Evolutionary conservation across 2,888 invertebrate species (phyloP).

Genomic region (Uloborus plumipes): DNA sequence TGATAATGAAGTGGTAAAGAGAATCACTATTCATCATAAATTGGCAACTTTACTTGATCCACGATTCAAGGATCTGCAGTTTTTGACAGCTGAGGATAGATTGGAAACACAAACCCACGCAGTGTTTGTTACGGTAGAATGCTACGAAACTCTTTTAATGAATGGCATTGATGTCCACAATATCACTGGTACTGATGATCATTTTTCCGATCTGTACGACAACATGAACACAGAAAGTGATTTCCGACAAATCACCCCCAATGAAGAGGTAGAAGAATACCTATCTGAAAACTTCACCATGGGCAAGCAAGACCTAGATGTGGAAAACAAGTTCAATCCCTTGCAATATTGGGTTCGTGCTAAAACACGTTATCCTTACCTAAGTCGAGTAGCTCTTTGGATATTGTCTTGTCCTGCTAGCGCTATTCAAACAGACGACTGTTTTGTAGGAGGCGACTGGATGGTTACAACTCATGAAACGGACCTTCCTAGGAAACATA

Average conservation of each 20-base stretch:
- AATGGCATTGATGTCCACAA: constrained; percentile 47
- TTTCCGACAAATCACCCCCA: background rate
- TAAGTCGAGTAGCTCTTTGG: constrained; percentile 55
- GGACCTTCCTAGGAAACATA: constrained; percentile 40
- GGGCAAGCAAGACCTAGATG: constrained; percentile 50
- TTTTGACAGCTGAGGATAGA: constrained; percentile 43
- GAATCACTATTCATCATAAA: constrained; percentile 57
- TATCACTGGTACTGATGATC: constrained; percentile 7
- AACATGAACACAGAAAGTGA: constrained; percentile 40
- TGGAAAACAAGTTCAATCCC: constrained; percentile 57
- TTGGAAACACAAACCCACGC: constrained; percentile 39
- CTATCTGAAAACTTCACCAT: constrained; percentile 44
- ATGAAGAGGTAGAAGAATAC: constrained; percentile 59
- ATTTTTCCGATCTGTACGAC: constrained; percentile 37
- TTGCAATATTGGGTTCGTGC: constrained; percentile 55
- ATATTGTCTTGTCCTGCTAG: constrained; percentile 57
- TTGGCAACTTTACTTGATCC: constrained; percentile 55
- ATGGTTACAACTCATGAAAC: constrained; percentile 50
- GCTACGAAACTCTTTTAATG: constrained; percentile 37
- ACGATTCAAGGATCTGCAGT: constrained; percentile 49
- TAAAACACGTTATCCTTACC: constrained; percentile 38
- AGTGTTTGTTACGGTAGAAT: constrained; percentile 43
- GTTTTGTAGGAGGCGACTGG: constrained; percentile 43
- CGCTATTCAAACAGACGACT: constrained; percentile 45
- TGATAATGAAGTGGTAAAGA: constrained; percentile 52